Percentiles rank a stretch among this genome's conserved stretches.
phyloP scores from a whole-genome alignment of 2,113 vertebrate genomes.

The Prietella phreatophila region DNA sequence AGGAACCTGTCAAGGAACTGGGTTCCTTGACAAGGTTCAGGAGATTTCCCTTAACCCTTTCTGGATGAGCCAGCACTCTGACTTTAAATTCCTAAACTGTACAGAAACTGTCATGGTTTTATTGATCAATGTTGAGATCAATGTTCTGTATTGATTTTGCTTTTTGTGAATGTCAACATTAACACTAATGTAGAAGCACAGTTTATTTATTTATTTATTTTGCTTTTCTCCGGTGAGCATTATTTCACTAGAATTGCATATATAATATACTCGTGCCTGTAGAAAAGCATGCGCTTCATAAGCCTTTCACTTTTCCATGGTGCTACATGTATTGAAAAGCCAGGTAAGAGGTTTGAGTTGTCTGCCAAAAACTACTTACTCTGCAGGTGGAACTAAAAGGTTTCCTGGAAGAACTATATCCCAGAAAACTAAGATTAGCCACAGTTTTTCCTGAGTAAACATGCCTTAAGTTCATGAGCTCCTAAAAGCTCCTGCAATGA shows the following conservation, averaged over 20 bases:
- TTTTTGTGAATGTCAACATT: neutral
- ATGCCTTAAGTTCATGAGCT: neutral
- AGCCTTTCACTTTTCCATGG: neutral
- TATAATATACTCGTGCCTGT: neutral
- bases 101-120: neutral
- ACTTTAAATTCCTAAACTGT: neutral
- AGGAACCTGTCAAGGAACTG: neutral
- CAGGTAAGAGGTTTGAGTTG: constrained; percentile 1
- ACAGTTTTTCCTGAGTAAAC: neutral
- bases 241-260: neutral
- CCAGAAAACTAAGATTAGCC: neutral
- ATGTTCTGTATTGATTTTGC: neutral
- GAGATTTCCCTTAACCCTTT: neutral
- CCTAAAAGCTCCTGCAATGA: neutral
- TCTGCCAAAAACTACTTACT: neutral
- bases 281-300: neutral
- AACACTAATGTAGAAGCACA: neutral
- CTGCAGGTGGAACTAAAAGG: neutral
- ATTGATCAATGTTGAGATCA: neutral
- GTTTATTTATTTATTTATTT: neutral
- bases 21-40: neutral
- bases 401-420: neutral
- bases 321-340: neutral
- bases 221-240: neutral
- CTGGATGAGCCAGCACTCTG: neutral